Conservation (phyloP, 64 coral and sea anemone genomes). For the Cladopsammia gracilis region DNA sequence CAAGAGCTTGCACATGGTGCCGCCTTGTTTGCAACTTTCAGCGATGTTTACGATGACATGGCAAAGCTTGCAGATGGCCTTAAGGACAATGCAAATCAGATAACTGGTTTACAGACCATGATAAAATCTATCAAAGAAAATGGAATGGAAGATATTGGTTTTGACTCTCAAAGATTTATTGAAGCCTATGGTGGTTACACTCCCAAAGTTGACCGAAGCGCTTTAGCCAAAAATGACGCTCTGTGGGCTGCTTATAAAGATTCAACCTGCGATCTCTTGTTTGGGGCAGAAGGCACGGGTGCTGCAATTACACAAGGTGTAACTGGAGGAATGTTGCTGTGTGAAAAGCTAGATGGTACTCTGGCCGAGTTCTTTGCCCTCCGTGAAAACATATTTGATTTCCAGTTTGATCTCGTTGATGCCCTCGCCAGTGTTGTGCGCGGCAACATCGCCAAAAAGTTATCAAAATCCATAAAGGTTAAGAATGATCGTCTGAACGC, state of each 20-base stretch:
- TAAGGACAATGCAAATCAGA: conserved; percentile 36
- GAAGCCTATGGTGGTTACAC: conserved; percentile 75
- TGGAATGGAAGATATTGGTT: not conserved
- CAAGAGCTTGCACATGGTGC: not conserved
- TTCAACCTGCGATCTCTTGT: conserved; percentile 34
- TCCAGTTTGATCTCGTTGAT: conserved; percentile 78
- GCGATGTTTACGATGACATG: not conserved
- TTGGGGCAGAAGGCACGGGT: conserved; percentile 12
- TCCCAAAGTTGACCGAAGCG: conserved; percentile 41
- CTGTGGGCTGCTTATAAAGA: conserved; percentile 62
- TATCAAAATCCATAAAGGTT: conserved; percentile 11
- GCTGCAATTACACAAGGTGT: not conserved
- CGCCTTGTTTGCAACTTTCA: not conserved
- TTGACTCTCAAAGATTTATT: conserved; percentile 53
- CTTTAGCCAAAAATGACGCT: conserved; percentile 22
- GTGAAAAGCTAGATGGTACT: conserved; percentile 67
- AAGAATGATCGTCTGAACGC: conserved; percentile 40
- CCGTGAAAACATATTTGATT: conserved; percentile 71
- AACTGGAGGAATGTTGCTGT: conserved; percentile 32
- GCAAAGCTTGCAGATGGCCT: conserved; percentile 1
- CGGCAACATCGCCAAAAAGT: conserved; percentile 53
- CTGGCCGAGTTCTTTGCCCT: conserved; percentile 60
- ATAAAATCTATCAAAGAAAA: conserved; percentile 17
- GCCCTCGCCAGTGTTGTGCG: conserved; percentile 37
- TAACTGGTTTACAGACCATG: not conserved